Percentiles rank a stretch among this genome's conserved stretches.
phyloP scores from a whole-genome alignment of 2,797 vertebrate genomes.

The Pristis pectinata region DNA sequence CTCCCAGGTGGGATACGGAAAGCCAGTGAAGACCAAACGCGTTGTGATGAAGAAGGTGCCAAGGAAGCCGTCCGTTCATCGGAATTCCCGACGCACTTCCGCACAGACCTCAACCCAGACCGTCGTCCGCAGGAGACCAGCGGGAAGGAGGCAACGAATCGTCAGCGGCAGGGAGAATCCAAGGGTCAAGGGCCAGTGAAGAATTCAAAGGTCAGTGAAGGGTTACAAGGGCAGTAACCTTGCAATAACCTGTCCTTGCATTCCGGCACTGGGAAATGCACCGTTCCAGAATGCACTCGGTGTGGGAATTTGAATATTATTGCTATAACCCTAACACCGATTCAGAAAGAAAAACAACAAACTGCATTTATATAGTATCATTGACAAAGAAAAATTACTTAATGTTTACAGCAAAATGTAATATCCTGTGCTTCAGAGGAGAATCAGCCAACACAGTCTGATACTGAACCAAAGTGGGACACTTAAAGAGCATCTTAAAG shows the following conservation, averaged over 20 bases:
- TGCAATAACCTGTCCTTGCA: not conserved
- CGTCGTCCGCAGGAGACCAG: not conserved
- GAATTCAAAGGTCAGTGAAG: no score
- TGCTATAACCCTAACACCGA: not conserved
- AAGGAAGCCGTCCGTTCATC: not conserved
- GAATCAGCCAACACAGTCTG: not conserved
- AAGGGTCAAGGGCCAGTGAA: no score
- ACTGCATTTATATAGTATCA: not conserved
- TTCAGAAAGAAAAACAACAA: not conserved
- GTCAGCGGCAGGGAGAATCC: not conserved
- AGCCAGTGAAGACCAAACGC: not conserved
- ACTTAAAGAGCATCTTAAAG: not conserved
- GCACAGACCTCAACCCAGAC: not conserved
- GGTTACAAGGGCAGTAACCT: not conserved
- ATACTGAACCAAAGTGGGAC: not conserved
- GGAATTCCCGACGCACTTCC: not conserved
- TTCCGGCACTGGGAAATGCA: not conserved
- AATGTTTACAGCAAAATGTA: no score
- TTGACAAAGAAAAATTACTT: not conserved
- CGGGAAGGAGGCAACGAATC: not conserved
- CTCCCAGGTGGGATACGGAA: not conserved
- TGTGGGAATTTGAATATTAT: not conserved
- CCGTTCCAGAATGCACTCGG: not conserved
- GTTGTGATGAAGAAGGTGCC: slow-evolving; percentile 19
- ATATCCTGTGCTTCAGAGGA: not conserved